A percentile compares a stretch with the other conserved stretches of the same genome.
phyloP scores from a whole-genome alignment of 2,888 invertebrate species.

The Crematogaster levior region DNA sequence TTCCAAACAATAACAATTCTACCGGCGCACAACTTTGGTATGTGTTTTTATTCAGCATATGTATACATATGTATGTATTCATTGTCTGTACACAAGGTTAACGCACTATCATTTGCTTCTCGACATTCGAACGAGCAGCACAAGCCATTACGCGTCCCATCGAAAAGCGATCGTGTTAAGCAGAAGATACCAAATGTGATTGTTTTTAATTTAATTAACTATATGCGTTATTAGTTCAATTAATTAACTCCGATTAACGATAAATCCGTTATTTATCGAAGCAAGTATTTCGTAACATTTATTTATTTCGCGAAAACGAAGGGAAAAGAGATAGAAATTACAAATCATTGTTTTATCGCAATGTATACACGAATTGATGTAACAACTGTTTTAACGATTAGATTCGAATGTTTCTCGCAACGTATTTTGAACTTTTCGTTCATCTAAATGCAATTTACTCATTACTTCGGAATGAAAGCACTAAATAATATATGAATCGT shows the following conservation, averaged over 20 bases:
- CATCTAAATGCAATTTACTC: background rate
- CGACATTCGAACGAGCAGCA: background rate
- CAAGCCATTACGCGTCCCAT: background rate
- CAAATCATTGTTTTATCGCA: background rate
- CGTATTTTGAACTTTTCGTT: background rate
- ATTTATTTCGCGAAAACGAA: background rate
- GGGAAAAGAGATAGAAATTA: background rate
- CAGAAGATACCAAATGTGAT: background rate
- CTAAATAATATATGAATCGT: background rate
- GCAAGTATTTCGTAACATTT: background rate
- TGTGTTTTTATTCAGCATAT: background rate
- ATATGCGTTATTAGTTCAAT: background rate
- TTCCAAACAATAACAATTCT: background rate
- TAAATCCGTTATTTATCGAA: background rate
- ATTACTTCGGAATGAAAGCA: background rate
- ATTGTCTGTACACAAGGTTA: background rate
- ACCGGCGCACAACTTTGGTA: background rate
- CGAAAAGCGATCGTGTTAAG: background rate
- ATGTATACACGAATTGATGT: background rate
- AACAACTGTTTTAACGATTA: background rate
- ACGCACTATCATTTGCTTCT: background rate
- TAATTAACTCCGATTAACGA: background rate
- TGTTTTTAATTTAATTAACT: background rate
- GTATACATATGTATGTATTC: too few relatives aligned
- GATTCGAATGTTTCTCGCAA: background rate